These are phyloP conservation scores for Natator depressus DNA, from an alignment of 2,113 vertebrate genomes.

Conservation along the genomic window DNA sequence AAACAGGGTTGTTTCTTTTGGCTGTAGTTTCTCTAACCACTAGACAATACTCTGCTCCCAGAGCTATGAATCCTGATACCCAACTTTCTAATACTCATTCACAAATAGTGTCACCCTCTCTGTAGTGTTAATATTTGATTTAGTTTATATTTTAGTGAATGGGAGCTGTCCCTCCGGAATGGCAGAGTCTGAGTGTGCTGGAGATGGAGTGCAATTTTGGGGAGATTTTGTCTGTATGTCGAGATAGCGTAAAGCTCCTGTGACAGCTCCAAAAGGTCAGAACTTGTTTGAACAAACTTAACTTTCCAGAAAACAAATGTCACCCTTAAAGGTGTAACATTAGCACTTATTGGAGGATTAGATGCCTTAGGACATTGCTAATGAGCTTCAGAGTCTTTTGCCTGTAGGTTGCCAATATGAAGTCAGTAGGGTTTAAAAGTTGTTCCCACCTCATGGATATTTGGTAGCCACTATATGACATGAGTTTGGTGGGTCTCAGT, in stretches of 20 bases:
- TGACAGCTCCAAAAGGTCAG: not conserved
- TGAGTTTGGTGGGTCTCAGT: not conserved
- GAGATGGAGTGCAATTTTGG: not conserved
- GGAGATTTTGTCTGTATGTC: not conserved
- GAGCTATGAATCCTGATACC: not conserved
- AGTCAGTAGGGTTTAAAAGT: not conserved
- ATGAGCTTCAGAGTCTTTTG: not conserved
- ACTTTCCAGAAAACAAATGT: not conserved
- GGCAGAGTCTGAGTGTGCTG: not conserved
- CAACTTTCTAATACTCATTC: not conserved
- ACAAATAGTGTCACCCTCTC: accelerated
- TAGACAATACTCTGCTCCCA: not conserved
- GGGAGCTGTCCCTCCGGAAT: not conserved
- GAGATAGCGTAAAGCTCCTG: not conserved
- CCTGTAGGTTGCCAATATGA: not conserved
- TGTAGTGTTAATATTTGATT: not conserved
- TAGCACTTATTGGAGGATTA: not conserved
- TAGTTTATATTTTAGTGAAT: not conserved
- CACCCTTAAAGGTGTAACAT: not conserved
- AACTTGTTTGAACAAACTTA: not conserved
- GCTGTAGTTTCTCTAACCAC: not conserved
- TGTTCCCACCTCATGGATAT: not conserved
- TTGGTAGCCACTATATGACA: not conserved
- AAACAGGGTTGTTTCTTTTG: not conserved
- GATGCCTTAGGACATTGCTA: not conserved